Evolutionary conservation across 2,888 invertebrate species (phyloP), one percentile per base, ranked within the genome.

Genomic region (Microplitis manilae): DNA sequence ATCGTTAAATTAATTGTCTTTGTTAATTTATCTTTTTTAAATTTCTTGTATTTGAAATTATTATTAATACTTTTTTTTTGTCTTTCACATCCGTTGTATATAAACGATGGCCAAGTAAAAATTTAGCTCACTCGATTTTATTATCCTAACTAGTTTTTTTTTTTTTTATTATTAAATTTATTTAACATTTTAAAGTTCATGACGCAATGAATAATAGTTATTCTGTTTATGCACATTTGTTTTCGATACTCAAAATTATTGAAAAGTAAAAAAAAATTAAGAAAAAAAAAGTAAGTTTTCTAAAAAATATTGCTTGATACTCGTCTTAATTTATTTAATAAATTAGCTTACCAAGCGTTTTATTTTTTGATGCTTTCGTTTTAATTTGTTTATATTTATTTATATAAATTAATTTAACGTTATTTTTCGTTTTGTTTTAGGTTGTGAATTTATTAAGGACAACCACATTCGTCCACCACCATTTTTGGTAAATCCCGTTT

Each of bases 401-500:
- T 8, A 50, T 50, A 50, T 50, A 13, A 50, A 50, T 50, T 50
- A 50, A 13, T 50, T 50, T 50, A 50, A 50, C 8, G 2, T 50
- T 50, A 50, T 20, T 30, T 30, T 30, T 30, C 30, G 30, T 50
- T 50, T 50, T 50, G 13, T 50, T 50, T 13, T 13, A 4, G 50
- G 50, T 41, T 41, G 50, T 17, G 7, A 41, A 15, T 30, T 9
- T 40, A 76, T 74, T 93, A 97, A 85, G 97, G 97, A 91, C 97
- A 97, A 85, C 97, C 97, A 91, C 97, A 97, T 92, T 97, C 97
- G 91, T 97, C 97, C 81, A 97, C 97, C 85, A 97, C 96, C 97
- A 97, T 97, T 92, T 97, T 97, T 83, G 97, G 97, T 89, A 97
- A 92, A 92, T 97, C 97, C 87, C 97, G 93, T 91, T 97, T 97